Evolutionary conservation across 2,113 vertebrate genomes (phyloP).

Genomic region (Zingel zingel): DNA sequence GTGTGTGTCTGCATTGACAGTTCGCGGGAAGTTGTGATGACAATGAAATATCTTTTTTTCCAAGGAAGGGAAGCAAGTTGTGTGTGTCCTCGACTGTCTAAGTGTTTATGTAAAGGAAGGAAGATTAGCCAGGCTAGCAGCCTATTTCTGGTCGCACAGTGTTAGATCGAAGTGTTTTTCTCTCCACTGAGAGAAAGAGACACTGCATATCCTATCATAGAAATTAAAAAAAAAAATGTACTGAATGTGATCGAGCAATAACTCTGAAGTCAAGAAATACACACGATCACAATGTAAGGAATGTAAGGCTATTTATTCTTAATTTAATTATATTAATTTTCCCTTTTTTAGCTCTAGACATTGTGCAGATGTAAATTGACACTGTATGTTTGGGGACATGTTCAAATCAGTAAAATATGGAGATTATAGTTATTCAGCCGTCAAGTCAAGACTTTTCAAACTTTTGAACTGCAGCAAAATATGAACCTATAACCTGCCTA

Average conservation of each 20-base stretch:
- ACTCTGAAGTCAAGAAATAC: neutral
- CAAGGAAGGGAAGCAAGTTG: conserved; percentile 38
- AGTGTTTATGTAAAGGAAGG: conserved; percentile 72
- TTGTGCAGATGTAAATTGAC: neutral
- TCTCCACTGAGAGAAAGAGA: neutral
- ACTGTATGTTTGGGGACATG: too few species aligned
- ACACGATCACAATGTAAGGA: neutral
- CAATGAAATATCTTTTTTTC: conserved; percentile 63
- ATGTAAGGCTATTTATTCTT: neutral
- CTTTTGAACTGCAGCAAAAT: neutral
- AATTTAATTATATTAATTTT: neutral
- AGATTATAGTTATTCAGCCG: neutral
- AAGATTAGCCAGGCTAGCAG: conserved; percentile 52
- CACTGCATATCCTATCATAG: conserved; percentile 6
- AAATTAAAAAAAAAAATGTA: neutral
- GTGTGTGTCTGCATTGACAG: conserved; percentile 15
- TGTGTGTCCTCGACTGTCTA: conserved; percentile 2
- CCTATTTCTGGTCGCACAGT: conserved; percentile 55
- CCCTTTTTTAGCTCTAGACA: neutral
- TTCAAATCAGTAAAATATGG: neutral
- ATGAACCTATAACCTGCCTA: neutral
- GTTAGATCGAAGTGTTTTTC: conserved; percentile 19
- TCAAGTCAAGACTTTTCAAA: neutral
- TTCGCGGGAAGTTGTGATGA: conserved; percentile 35
- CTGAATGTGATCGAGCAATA: neutral